A percentile compares a stretch with the other conserved stretches of the same genome.
These are phyloP conservation scores for Cyclargus thomasi DNA, from an alignment of 1,140 invertebrate genomes.

Conservation along the genomic window DNA sequence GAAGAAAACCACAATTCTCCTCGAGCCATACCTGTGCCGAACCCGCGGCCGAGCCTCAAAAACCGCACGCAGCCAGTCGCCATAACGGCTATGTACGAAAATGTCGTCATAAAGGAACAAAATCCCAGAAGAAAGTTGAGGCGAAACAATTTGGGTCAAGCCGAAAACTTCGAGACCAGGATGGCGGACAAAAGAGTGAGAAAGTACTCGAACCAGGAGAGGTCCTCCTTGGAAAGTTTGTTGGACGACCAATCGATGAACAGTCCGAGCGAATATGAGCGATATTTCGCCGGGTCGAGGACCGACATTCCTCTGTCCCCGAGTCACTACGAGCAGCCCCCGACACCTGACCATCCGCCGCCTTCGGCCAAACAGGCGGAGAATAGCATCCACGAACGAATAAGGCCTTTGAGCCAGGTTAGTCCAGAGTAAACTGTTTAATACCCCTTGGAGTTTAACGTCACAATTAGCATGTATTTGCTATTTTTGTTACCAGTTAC, in stretches of 20 bases:
- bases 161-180: slow-evolving; percentile 78
- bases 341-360: slow-evolving; percentile 95
- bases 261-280: slow-evolving; percentile 64
- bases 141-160: slow-evolving; percentile 76
- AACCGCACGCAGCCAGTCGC: slow-evolving; percentile 80
- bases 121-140: slow-evolving; percentile 83
- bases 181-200: slow-evolving; percentile 54
- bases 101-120: slow-evolving; percentile 81
- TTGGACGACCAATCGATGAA: slow-evolving; percentile 74
- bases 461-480: no score
- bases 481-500: no score
- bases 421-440: slow-evolving; percentile 46
- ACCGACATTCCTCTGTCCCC: slow-evolving; percentile 82
- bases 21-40: slow-evolving; percentile 56
- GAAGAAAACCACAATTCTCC: slow-evolving; percentile 74
- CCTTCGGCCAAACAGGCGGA: slow-evolving; percentile 93
- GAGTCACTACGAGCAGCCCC: slow-evolving; percentile 92
- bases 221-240: slow-evolving; percentile 80
- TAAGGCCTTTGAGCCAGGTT: slow-evolving; percentile 92
- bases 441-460: background rate
- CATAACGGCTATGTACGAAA: slow-evolving; percentile 83
- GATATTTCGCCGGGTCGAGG: slow-evolving; percentile 50
- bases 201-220: slow-evolving; percentile 73
- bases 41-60: slow-evolving; percentile 63
- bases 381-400: slow-evolving; percentile 91